Base-by-base conservation (phyloP, 1,140 invertebrate genomes). In the Zaprionus inermis region DNA sequence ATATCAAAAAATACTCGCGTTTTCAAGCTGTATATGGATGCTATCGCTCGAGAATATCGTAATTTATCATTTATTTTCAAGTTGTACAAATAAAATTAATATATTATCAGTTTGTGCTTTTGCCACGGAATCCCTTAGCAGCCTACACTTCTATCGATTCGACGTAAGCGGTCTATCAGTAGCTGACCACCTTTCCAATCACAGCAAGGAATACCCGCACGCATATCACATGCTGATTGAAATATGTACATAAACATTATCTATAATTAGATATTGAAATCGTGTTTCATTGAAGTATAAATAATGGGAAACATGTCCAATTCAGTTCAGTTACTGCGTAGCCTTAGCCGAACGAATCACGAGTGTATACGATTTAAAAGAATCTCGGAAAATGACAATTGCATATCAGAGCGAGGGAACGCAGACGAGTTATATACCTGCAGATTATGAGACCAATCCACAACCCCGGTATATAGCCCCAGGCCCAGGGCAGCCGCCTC, bases 221-320 rank as follows among this genome's bases (percentile, higher is more conserved):
- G 3, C 20, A 24, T 36, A 59, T 58, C 36, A 68, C 36, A 55
- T 56, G 49, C 30, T 68, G 49, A 73, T 60, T 73, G 67, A 56
- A 67, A 41, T 41, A 16, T 16, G 14, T 38, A n/a, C n/a, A 36
- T 46, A 18, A 34, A 67, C 55, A 44, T 51, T 72, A 72, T 72
- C 71, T 73, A 68, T 60, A 60, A 73, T 60, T 49, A 73, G 36
- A 68, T 56, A 73, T 24, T 38, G 71, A 68, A 68, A 73, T 36
- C 49, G n/a, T 18, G 18, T 18, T 52, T 54, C 28, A 55, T 28
- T 20, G 6, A 41, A 41, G 38, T 44, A 68, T 73, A 73, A 68
- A 60, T 60, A 30, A 28, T 22, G n/a, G 20, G 16, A 28, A 10
- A 22, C 24, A 18, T 55, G 56, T 34, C 28, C 32, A 2, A 24